Conservation (phyloP, 2,888 invertebrate species). For the Meloe dianella region DNA sequence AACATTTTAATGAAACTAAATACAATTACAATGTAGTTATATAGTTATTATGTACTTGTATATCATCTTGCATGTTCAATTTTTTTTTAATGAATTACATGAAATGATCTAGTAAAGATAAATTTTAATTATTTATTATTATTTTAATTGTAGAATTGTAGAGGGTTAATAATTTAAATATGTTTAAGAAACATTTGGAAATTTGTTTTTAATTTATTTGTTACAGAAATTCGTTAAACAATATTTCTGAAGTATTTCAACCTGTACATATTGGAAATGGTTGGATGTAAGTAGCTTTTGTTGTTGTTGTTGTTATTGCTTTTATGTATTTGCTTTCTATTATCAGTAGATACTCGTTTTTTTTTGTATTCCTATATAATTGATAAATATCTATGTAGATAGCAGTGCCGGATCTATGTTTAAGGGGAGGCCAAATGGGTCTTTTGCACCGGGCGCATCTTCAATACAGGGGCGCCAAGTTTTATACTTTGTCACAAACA, state of each 20-base stretch:
- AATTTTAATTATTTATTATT: neutral
- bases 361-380: no score
- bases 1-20: neutral
- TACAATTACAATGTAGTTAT: neutral
- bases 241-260: slow-evolving; percentile 60
- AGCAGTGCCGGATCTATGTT: no score
- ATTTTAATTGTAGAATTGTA: neutral
- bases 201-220: slow-evolving; percentile 35
- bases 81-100: neutral
- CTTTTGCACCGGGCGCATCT: no score
- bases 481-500: no score
- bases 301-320: slow-evolving; percentile 13
- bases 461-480: no score
- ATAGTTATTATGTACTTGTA: neutral
- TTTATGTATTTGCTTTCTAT: neutral
- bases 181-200: neutral
- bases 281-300: slow-evolving; percentile 63
- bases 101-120: neutral
- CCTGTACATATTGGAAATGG: slow-evolving; percentile 63
- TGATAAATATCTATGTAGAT: no score
- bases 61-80: neutral
- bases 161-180: neutral
- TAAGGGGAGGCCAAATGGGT: no score
- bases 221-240: slow-evolving; percentile 63
- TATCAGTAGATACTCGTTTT: neutral